A percentile compares a stretch with the other conserved stretches of the same genome.
Conservation (phyloP, 1,140 invertebrate genomes). For the Gonioctena quinquepunctata region DNA sequence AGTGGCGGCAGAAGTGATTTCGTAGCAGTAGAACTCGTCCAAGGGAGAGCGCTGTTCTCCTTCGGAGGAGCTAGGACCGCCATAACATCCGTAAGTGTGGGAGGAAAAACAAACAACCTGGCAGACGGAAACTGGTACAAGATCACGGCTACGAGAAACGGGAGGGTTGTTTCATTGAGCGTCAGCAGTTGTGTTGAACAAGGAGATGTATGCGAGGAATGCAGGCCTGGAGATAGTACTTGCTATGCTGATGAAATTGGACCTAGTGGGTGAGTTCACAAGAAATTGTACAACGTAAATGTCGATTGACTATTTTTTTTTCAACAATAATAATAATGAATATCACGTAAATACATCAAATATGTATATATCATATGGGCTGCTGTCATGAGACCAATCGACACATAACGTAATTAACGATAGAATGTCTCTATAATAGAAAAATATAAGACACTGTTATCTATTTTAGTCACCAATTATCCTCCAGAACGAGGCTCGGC, state of each 20-base stretch:
- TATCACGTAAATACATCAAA: no score
- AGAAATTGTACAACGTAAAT: no score
- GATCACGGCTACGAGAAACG: slow-evolving; percentile 87
- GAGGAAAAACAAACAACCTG: slow-evolving; percentile 63
- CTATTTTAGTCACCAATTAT: no score
- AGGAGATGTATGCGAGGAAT: slow-evolving; percentile 84
- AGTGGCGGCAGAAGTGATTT: slow-evolving; percentile 89
- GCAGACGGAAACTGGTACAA: slow-evolving; percentile 90
- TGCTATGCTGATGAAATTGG: slow-evolving; percentile 86
- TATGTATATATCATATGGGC: no score
- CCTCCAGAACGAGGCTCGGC: no score
- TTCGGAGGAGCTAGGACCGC: slow-evolving; percentile 86
- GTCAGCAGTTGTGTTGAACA: slow-evolving; percentile 80
- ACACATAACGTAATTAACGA: no score
- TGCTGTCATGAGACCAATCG: no score
- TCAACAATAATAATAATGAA: no score
- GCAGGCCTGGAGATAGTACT: slow-evolving; percentile 74
- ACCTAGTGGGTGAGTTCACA: slow-evolving; percentile 73
- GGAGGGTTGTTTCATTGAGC: slow-evolving; percentile 81
- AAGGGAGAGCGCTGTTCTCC: slow-evolving; percentile 83
- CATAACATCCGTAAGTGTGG: slow-evolving; percentile 76
- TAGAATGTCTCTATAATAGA: no score
- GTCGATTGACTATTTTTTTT: no score
- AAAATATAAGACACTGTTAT: no score
- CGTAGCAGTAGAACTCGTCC: slow-evolving; percentile 84